These are phyloP conservation scores for Apis laboriosa DNA, from an alignment of 1,140 invertebrate genomes.

Conservation along the genomic window DNA sequence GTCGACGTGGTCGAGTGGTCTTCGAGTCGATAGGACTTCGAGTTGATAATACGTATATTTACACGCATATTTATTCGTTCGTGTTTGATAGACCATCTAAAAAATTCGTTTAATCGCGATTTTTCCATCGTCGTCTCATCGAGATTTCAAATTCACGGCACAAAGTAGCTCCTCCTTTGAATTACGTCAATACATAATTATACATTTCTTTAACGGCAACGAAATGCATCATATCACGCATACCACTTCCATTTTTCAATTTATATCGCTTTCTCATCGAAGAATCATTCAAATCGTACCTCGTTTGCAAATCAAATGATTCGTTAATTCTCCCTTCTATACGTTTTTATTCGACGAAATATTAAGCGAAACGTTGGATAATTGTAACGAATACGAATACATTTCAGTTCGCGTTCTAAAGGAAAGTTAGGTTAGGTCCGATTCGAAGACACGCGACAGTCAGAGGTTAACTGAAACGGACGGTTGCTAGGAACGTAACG, in stretches of 20 bases:
- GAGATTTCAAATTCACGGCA: no score
- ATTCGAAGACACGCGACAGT: not conserved
- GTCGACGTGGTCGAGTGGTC: slow-evolving; percentile 39
- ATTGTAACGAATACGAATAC: not conserved
- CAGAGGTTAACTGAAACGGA: not conserved
- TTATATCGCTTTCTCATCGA: not conserved
- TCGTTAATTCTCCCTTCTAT: not conserved
- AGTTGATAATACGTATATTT: slow-evolving; percentile 9
- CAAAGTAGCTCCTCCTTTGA: not conserved
- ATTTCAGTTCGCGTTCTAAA: no score
- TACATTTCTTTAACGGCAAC: not conserved
- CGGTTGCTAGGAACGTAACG: not conserved
- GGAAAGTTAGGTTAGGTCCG: not conserved
- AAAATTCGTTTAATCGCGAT: slow-evolving; percentile 14
- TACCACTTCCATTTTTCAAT: not conserved
- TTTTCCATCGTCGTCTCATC: not conserved
- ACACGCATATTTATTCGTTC: not conserved
- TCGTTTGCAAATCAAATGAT: not conserved
- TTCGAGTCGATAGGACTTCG: slow-evolving; percentile 20
- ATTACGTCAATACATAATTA: not conserved
- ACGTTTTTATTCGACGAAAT: not conserved
- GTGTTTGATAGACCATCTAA: not conserved
- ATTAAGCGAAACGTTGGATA: no score
- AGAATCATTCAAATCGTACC: not conserved
- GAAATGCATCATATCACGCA: not conserved